These are phyloP conservation scores for Cancer borealis DNA, from an alignment of 2,888 invertebrate genomes.

Conservation along the genomic window DNA sequence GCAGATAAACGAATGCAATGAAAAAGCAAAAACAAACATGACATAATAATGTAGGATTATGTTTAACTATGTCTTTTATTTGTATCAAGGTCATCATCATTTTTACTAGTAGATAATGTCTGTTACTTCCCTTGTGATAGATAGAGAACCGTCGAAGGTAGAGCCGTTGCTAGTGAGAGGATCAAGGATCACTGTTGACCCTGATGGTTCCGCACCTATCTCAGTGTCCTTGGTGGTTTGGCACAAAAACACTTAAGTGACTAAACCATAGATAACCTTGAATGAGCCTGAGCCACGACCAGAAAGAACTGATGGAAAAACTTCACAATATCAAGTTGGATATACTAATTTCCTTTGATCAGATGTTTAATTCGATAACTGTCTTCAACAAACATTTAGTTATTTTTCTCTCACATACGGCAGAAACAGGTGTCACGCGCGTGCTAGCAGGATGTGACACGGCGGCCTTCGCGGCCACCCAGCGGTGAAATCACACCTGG, in stretches of 20 bases:
- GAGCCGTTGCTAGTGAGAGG: background rate
- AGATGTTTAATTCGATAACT: background rate
- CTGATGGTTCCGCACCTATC: background rate
- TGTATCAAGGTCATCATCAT: background rate
- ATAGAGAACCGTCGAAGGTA: background rate
- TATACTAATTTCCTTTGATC: background rate
- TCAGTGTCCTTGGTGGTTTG: background rate
- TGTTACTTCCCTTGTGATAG: background rate
- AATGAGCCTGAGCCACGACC: background rate
- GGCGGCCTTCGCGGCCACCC: slow-evolving; percentile 1
- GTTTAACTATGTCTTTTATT: background rate
- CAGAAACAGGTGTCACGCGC: background rate
- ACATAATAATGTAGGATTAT: background rate
- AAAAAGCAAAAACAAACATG: background rate
- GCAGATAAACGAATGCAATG: background rate
- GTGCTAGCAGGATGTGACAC: slow-evolving; percentile 4
- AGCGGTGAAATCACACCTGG: slow-evolving; percentile 10
- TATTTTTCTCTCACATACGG: background rate
- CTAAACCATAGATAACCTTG: background rate
- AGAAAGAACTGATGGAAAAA: background rate
- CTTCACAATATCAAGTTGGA: background rate
- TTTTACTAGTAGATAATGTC: background rate
- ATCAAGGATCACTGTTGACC: background rate
- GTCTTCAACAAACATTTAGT: background rate
- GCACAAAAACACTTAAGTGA: background rate